phyloP scores from a whole-genome alignment of 2,888 invertebrate species.

The Spisula subtruncata region DNA sequence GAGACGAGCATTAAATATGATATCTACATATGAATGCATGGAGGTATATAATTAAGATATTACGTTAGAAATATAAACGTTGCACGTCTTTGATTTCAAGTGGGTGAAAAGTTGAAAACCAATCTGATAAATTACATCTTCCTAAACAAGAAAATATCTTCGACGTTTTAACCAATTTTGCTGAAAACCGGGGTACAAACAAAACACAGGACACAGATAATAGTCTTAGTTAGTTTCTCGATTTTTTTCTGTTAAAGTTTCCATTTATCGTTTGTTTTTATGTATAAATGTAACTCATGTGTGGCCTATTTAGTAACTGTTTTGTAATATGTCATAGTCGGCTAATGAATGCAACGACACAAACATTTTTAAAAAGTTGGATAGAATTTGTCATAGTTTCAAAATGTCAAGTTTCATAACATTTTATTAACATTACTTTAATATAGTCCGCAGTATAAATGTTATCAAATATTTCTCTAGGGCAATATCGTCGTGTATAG shows the following conservation, averaged over 20 bases:
- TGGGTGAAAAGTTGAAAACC: too few species aligned
- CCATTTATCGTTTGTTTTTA: too few species aligned
- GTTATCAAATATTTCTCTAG: neutral
- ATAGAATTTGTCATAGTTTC: slow-evolving; percentile 10
- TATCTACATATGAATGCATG: slow-evolving; percentile 5
- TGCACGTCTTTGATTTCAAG: neutral
- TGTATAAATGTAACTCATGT: neutral
- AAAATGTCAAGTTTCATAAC: neutral
- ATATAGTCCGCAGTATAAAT: neutral
- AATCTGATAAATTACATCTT: too few species aligned
- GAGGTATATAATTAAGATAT: neutral
- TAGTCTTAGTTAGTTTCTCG: too few species aligned
- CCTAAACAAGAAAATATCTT: too few species aligned
- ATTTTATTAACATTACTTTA: neutral
- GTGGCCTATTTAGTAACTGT: neutral
- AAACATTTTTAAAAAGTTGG: neutral
- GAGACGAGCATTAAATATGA: neutral
- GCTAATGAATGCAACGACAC: neutral
- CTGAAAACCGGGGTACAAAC: too few species aligned
- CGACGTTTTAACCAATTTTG: too few species aligned
- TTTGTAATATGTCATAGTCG: neutral
- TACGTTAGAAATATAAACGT: neutral
- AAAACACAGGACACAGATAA: too few species aligned
- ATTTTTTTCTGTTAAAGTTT: too few species aligned
- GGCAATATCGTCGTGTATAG: neutral